Conservation (phyloP, 2,888 invertebrate genomes). For the Meliscaeva auricollis region DNA sequence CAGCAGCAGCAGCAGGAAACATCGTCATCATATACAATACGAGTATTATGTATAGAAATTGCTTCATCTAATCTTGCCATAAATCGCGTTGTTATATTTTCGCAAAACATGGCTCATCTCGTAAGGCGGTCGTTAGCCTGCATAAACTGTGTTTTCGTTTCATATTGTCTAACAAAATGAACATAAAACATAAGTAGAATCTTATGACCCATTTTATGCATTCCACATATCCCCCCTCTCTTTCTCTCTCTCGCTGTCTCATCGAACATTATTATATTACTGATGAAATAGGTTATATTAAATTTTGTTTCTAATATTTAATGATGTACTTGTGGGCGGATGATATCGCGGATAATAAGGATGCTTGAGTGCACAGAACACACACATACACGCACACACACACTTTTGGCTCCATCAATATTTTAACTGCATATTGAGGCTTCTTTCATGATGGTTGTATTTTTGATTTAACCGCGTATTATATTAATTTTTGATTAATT, state of each 20-base stretch:
- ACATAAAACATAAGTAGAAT: conserved; percentile 53
- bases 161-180: conserved; percentile 34
- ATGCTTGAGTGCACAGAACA: conserved; percentile 8
- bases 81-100: conserved; percentile 55
- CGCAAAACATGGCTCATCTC: conserved; percentile 49
- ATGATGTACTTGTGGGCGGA: conserved; percentile 36
- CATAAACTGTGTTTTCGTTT: conserved; percentile 32
- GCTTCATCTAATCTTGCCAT: conserved; percentile 35
- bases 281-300: conserved; percentile 38
- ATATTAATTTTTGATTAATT: conserved; percentile 5
- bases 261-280: conserved; percentile 38
- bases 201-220: conserved; percentile 47
- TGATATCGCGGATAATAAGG: background rate
- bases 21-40: background rate
- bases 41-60: conserved; percentile 9
- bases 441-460: background rate
- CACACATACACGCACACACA: background rate
- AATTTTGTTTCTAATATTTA: conserved; percentile 41
- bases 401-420: conserved; percentile 1
- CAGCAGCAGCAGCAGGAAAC: conserved; percentile 8
- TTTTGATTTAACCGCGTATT: background rate
- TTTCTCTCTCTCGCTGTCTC: background rate
- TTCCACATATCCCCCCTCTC: background rate
- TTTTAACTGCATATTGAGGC: conserved; percentile 5
- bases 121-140: conserved; percentile 52